A percentile compares a stretch with the other conserved stretches of the same genome.
Evolutionary conservation across 2,888 invertebrate genomes (phyloP).

Genomic region (Drosophila testacea): DNA sequence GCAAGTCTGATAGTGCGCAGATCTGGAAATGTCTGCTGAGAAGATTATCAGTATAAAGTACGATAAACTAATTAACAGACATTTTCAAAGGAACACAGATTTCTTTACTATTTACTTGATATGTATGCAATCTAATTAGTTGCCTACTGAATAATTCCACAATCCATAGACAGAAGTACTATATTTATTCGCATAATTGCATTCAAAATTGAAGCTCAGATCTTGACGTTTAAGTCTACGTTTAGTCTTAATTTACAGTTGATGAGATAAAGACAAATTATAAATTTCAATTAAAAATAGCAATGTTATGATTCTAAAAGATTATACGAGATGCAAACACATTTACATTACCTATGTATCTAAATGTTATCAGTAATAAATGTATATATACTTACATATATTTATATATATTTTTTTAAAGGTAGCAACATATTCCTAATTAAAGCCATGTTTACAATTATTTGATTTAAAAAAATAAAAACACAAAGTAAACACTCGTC

Average conservation of each 20-base stretch:
- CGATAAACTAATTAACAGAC: too few species aligned
- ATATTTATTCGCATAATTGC: slow-evolving; percentile 36
- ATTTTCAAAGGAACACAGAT: too few species aligned
- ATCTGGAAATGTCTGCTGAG: too few species aligned
- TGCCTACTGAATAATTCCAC: background rate
- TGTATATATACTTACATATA: background rate
- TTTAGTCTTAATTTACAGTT: slow-evolving; percentile 14
- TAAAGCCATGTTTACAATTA: too few species aligned
- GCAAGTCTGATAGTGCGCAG: too few species aligned
- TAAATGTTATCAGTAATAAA: background rate
- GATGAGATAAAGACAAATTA: slow-evolving; percentile 25
- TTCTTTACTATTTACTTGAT: background rate
- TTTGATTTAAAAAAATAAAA: background rate
- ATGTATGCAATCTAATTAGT: background rate
- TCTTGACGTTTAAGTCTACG: background rate
- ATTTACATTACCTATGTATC: background rate
- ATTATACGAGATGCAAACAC: background rate
- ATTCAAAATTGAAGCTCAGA: background rate
- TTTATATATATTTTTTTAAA: too few species aligned
- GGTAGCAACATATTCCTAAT: background rate
- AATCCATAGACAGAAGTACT: slow-evolving; percentile 2
- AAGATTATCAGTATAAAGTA: too few species aligned
- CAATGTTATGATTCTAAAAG: slow-evolving; percentile 8
- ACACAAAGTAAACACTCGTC: too few species aligned
- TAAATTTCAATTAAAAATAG: slow-evolving; percentile 18